Base-by-base conservation (phyloP, 1,140 invertebrate species). In the Adelges cooleyi region DNA sequence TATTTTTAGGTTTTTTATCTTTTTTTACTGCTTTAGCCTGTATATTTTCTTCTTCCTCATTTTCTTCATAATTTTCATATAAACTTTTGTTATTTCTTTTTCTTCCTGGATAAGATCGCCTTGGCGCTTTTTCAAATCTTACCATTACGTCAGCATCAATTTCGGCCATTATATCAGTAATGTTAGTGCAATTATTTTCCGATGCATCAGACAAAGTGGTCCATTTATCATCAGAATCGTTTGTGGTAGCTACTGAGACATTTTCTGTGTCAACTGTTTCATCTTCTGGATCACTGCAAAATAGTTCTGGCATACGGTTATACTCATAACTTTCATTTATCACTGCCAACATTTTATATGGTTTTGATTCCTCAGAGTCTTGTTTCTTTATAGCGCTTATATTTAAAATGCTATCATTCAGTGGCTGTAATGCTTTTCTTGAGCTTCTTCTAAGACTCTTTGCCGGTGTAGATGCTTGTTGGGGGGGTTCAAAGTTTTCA, bases 201-300 rank as follows among this genome's bases (percentile, higher is more conserved):
- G 56, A 48, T 29, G 18, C 2, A 33, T 62, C 42, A 22, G 56
- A 62, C n/a, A 62, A 46, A 22, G 56, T 62, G 0, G 23, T 48
- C 56, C 56, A 62, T 48, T 62, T 62, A 48, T 62, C 56, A 33
- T 62, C 56, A 22, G 56, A 62, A 8, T 62, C 40, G 46, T 62
- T 33, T 33, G 25, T 62, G 0, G 13, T n/a, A n/a, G 56, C 15
- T 13, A 33, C 15, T 13, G 22, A 25, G 22, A 18, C 2, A 25
- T 44, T 29, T 62, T 62, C 13, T 20, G 17, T 46, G 3, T 11
- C 9, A 10, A 15, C 44, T 15, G 54, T 18, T 48, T 62, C 56
- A 13, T 62, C 56, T 62, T 62, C 56, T 33, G 56, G 56, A 33
- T 62, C 56, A 62, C 56, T 62, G 2, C 13, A 48, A 33, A 62